phyloP scores from a whole-genome alignment of 30 jellyfish, hydroid and myxozoan species.

The Hydra vulgaris region DNA sequence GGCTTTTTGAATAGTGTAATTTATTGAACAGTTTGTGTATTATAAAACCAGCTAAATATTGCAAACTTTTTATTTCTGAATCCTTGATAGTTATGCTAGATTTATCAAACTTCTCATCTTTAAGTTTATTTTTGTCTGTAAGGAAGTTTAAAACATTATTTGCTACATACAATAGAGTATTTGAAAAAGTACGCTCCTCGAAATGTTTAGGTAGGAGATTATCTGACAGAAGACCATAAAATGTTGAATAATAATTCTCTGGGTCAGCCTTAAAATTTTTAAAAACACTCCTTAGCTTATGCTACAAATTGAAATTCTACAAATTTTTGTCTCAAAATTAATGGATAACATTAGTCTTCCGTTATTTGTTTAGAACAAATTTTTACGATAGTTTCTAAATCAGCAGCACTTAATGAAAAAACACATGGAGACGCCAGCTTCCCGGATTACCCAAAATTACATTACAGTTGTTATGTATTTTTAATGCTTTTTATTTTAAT shows the following conservation, averaged over 20 bases:
- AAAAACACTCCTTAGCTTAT: background rate
- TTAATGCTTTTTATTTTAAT: no score
- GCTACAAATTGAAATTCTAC: background rate
- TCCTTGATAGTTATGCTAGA: background rate
- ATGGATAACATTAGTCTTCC: no score
- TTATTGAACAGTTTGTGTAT: background rate
- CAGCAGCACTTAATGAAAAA: no score
- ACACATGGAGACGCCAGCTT: no score
- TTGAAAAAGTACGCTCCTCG: background rate
- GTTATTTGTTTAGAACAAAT: no score
- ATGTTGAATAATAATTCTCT: background rate
- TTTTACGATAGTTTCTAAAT: no score
- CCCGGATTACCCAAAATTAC: no score
- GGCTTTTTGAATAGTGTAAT: background rate
- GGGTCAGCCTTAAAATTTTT: background rate
- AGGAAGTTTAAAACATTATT: background rate
- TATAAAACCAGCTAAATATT: background rate
- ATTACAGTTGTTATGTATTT: no score
- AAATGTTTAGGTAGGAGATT: background rate
- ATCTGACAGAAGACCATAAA: background rate
- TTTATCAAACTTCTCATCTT: background rate
- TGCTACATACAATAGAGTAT: background rate
- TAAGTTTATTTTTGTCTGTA: background rate
- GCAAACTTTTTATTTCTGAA: background rate
- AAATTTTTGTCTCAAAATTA: no score